Conservation (phyloP, 2,888 invertebrate species). For the Cyclophora albipunctata region DNA sequence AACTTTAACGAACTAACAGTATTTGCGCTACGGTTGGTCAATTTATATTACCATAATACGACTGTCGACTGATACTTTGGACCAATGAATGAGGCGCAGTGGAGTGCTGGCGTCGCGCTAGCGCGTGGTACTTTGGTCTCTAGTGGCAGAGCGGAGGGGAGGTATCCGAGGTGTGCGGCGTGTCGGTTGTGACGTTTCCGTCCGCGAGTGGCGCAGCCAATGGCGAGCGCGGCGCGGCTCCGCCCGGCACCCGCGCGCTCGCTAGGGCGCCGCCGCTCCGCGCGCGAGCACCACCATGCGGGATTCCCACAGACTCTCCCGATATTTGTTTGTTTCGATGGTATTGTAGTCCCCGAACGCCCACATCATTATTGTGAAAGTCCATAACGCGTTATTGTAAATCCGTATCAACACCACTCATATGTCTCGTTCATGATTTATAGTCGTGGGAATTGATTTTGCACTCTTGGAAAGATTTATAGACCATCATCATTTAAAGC, state of each 20-base stretch:
- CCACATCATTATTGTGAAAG: slow-evolving; percentile 71
- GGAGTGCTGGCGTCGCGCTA: slow-evolving; percentile 22
- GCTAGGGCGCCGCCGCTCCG: slow-evolving; percentile 16
- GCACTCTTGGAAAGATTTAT: slow-evolving; percentile 2
- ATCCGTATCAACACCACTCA: slow-evolving; percentile 65
- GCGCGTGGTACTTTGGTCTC: slow-evolving; percentile 41
- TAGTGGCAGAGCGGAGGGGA: slow-evolving; percentile 39
- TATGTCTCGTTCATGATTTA: slow-evolving; percentile 65
- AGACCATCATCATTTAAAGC: not conserved
- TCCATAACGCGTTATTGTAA: slow-evolving; percentile 65
- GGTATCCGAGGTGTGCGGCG: slow-evolving; percentile 34
- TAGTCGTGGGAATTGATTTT: slow-evolving; percentile 58
- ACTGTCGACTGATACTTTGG: slow-evolving; percentile 33
- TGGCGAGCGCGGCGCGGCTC: slow-evolving; percentile 32
- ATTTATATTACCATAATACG: slow-evolving; percentile 75
- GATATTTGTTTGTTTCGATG: slow-evolving; percentile 57
- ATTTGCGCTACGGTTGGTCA: slow-evolving; percentile 74
- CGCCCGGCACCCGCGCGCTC: slow-evolving; percentile 31
- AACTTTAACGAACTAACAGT: slow-evolving; percentile 76
- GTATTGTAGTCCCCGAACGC: slow-evolving; percentile 61
- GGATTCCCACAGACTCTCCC: slow-evolving; percentile 67
- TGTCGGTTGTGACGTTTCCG: slow-evolving; percentile 47
- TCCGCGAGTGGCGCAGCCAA: slow-evolving; percentile 34
- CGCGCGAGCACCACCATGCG: slow-evolving; percentile 53
- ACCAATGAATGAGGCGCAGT: slow-evolving; percentile 54